A percentile compares a stretch with the other conserved stretches of the same genome.
These are phyloP conservation scores for Buathra laborator DNA, from an alignment of 2,888 invertebrate species.

Conservation along the genomic window DNA sequence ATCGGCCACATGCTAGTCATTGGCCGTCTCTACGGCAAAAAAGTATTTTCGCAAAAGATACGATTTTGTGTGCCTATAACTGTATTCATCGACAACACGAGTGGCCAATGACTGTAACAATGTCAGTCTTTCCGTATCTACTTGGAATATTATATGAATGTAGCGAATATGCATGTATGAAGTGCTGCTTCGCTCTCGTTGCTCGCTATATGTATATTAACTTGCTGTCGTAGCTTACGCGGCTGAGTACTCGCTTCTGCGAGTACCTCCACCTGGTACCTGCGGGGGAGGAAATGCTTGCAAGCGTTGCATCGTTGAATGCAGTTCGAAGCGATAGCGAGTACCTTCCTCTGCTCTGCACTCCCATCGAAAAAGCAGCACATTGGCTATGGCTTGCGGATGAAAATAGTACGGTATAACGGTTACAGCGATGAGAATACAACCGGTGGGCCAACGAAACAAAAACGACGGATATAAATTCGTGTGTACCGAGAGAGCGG, in stretches of 20 bases:
- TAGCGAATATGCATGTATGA: constrained; percentile 46
- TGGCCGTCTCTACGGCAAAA: too few species aligned
- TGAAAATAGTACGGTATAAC: constrained; percentile 27
- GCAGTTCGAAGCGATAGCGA: constrained; percentile 35
- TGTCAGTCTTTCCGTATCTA: neutral
- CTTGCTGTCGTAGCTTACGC: constrained; percentile 12
- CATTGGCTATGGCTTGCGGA: neutral
- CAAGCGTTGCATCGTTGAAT: constrained; percentile 37
- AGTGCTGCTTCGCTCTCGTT: constrained; percentile 41
- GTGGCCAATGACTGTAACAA: constrained; percentile 3
- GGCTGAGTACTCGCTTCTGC: constrained; percentile 39
- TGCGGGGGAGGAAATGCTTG: constrained; percentile 9
- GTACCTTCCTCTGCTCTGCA: constrained; percentile 11
- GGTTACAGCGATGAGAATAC: constrained; percentile 45
- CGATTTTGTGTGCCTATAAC: neutral
- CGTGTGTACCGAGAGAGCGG: constrained; percentile 15
- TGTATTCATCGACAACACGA: neutral
- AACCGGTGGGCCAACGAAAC: constrained; percentile 28
- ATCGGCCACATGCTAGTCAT: too few species aligned
- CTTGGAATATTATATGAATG: constrained; percentile 39
- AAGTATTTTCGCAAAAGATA: too few species aligned
- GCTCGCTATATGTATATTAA: neutral
- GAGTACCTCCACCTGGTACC: constrained; percentile 3
- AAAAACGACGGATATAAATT: constrained; percentile 43
- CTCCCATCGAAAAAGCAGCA: constrained; percentile 5